phyloP scores from a whole-genome alignment of 1,140 invertebrate genomes.

The Hylaeus volcanicus region DNA sequence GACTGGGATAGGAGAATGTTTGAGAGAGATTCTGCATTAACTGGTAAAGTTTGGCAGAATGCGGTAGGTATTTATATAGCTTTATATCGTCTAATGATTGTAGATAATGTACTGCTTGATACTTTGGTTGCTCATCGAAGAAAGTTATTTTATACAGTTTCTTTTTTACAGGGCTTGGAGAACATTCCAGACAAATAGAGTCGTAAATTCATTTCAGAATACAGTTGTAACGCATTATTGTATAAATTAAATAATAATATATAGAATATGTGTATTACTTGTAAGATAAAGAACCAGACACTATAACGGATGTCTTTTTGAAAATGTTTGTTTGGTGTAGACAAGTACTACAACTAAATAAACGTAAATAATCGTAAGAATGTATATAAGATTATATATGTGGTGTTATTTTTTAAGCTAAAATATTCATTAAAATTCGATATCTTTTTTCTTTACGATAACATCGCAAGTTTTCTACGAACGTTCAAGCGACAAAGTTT shows the following conservation, averaged over 20 bases:
- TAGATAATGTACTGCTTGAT: not conserved
- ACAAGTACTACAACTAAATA: too few species aligned
- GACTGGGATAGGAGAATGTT: not conserved
- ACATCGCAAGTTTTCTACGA: too few species aligned
- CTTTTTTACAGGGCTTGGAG: constrained; percentile 54
- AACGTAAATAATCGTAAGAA: too few species aligned
- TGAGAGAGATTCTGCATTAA: not conserved
- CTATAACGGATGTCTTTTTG: too few species aligned
- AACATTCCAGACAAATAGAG: constrained; percentile 55
- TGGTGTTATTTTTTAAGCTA: too few species aligned
- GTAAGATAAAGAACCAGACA: too few species aligned
- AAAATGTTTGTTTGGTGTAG: not conserved
- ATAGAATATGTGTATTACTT: too few species aligned
- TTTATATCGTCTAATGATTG: not conserved
- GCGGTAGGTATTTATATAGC: too few species aligned
- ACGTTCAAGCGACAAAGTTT: too few species aligned
- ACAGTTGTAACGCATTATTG: not conserved
- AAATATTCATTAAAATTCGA: too few species aligned
- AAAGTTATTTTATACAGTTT: not conserved
- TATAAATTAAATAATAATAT: not conserved
- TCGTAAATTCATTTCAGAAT: not conserved
- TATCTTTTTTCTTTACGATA: too few species aligned
- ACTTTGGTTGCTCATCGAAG: not conserved
- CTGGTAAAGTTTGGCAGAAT: not conserved
- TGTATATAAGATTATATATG: too few species aligned